These are phyloP conservation scores for Drosophila grimshawi DNA, from an alignment of 1,140 invertebrate genomes.

Conservation along the genomic window DNA sequence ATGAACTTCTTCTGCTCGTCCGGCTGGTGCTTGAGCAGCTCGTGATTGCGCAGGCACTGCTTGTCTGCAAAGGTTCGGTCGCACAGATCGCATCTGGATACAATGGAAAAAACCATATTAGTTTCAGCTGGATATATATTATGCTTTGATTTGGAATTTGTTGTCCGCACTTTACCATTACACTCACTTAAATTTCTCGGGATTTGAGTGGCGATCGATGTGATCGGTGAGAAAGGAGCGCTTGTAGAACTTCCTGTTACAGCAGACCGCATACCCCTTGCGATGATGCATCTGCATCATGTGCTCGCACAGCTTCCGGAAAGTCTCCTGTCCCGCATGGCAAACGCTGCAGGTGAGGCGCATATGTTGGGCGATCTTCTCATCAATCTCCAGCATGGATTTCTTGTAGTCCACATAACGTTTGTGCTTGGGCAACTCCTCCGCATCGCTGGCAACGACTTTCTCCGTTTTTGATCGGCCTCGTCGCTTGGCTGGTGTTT, in stretches of 20 bases:
- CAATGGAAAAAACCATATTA: background rate
- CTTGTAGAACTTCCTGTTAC: slow-evolving; percentile 80
- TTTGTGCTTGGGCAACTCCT: slow-evolving; percentile 35
- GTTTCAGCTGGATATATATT: background rate
- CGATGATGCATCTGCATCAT: slow-evolving; percentile 62
- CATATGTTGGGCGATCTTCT: slow-evolving; percentile 73
- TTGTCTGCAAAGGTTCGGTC: slow-evolving; percentile 73
- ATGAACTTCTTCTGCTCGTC: slow-evolving; percentile 71
- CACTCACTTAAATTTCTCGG: slow-evolving; percentile 78
- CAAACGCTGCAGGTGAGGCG: slow-evolving; percentile 73
- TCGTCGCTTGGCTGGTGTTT: slow-evolving; percentile 10
- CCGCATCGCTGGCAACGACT: background rate
- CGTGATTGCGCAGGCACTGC: slow-evolving; percentile 77
- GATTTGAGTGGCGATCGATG: slow-evolving; percentile 72
- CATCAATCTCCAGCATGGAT: slow-evolving; percentile 70
- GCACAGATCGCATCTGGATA: slow-evolving; percentile 64
- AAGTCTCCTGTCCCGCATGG: slow-evolving; percentile 58
- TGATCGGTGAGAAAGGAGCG: slow-evolving; percentile 74
- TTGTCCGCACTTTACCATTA: slow-evolving; percentile 55
- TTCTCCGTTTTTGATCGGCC: slow-evolving; percentile 24
- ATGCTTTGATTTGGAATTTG: background rate
- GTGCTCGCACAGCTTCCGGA: slow-evolving; percentile 66
- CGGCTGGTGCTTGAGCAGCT: slow-evolving; percentile 72
- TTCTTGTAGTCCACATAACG: slow-evolving; percentile 65
- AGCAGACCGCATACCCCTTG: slow-evolving; percentile 74